These are phyloP conservation scores for Lottia scabra DNA, from an alignment of 2,888 invertebrate genomes.

Conservation along the genomic window DNA sequence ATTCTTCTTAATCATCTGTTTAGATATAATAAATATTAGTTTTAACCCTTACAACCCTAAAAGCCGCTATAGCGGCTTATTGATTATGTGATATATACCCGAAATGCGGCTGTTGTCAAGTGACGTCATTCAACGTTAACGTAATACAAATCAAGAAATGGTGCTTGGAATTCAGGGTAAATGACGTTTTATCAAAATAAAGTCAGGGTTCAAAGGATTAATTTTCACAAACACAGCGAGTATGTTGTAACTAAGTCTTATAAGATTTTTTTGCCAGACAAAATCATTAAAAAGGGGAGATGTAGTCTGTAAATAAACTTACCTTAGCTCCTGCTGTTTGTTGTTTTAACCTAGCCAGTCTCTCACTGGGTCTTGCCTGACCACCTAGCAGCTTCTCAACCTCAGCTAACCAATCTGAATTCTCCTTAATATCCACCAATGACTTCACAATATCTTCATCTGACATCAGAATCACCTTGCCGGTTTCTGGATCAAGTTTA, in stretches of 20 bases:
- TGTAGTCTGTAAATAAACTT: conserved; percentile 20
- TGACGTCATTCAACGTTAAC: too few species aligned
- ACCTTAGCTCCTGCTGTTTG: conserved; percentile 49
- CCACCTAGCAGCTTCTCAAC: conserved; percentile 55
- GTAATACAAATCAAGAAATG: too few species aligned
- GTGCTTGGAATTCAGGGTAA: too few species aligned
- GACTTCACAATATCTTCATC: conserved; percentile 61
- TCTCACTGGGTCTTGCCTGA: conserved; percentile 50
- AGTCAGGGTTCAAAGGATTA: too few species aligned
- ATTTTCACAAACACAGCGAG: not conserved
- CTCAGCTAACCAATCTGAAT: conserved; percentile 59
- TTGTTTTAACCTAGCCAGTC: conserved; percentile 41
- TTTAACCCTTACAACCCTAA: too few species aligned
- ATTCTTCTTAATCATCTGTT: conserved; percentile 51
- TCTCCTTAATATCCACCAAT: conserved; percentile 58
- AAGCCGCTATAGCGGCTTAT: too few species aligned
- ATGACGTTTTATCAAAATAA: too few species aligned
- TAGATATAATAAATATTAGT: not conserved
- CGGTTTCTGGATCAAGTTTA: conserved; percentile 68
- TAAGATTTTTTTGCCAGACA: too few species aligned
- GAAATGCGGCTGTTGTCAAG: too few species aligned
- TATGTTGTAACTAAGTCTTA: too few species aligned
- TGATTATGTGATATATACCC: too few species aligned
- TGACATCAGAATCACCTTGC: conserved; percentile 52
- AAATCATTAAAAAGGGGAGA: too few species aligned